Evolutionary conservation across 2,797 vertebrate species (phyloP), one percentile per base, ranked within the genome.

Genomic region (Eutrigla gurnardus): DNA sequence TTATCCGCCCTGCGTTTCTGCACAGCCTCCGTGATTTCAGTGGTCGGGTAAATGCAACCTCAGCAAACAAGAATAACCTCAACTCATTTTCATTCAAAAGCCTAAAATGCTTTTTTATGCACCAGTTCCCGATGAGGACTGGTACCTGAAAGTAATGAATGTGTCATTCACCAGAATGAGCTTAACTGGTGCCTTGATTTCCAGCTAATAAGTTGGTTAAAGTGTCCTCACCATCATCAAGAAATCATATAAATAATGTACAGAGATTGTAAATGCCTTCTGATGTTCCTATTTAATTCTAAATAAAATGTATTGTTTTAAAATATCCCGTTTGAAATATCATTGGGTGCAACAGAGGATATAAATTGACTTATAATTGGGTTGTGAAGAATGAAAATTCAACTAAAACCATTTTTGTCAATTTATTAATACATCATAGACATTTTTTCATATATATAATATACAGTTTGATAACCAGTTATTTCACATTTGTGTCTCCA

Each of bases 341-440:
- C 3, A 49, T 58, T 67, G 10, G n/a, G 17, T 36, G n/a, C n/a
- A 63, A 25, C 6, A 58, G 36, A 55, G 1, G 6, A 59, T 32
- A 43, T 68, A 69, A 18, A 59, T 33, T 13, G 13, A 14, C 50
- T 3, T 33, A 33, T 33, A 53, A 53, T 2, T 25, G 25, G 18
- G 50, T 14, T 15, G 32, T 14, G 52, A 33, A 35, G 36, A 71
- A 70, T 52, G 32, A 74, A 73, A 78, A n/a, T 55, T 32, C 25
- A 73, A 49, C 35, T 11, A 8, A 14, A 0, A n/a, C 37, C 65
- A 45, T 65, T 77, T 93, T 92, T 90, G 87, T 93, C 91, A 93
- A 93, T 94, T 95, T 94, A 94, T 94, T 93, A 91, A 91, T 93
- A 93, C 93, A 92, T 94, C 93, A 89, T 95, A 95, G 92, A 95